Percentiles rank a stretch among this genome's conserved stretches.
Conservation (phyloP, 2,113 vertebrate genomes). For the Pseudopipra pipra region DNA sequence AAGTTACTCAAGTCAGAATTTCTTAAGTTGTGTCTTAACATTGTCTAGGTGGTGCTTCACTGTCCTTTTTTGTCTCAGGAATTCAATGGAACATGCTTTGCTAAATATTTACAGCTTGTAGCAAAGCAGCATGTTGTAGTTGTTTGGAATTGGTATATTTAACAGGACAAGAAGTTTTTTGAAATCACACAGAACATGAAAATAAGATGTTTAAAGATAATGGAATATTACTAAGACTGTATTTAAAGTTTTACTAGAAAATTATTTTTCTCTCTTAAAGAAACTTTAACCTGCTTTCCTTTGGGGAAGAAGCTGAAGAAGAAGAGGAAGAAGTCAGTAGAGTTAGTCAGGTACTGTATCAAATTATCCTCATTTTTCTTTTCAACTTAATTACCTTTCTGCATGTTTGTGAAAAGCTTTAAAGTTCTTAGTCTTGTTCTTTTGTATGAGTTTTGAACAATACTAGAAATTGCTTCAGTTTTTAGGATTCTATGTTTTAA, state of each 20-base stretch:
- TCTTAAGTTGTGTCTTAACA: background rate
- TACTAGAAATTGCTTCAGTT: background rate
- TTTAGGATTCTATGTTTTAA: background rate
- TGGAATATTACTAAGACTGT: background rate
- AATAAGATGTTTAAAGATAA: background rate
- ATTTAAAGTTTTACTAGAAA: background rate
- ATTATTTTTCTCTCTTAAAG: constrained; percentile 64
- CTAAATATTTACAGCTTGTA: background rate
- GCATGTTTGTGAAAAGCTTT: background rate
- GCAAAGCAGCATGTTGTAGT: background rate
- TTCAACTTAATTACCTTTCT: background rate
- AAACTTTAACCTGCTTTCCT: constrained; percentile 96
- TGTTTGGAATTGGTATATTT: background rate
- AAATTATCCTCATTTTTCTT: background rate
- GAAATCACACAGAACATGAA: rapidly evolving
- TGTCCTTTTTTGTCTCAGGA: background rate
- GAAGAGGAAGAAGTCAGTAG: constrained; percentile 93
- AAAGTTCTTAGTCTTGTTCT: background rate
- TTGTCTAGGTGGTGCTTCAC: background rate
- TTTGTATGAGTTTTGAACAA: background rate
- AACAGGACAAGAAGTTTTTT: background rate
- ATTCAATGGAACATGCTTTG: background rate
- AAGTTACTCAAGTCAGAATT: background rate
- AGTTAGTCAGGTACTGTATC: constrained; percentile 89
- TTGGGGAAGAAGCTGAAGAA: constrained; percentile 98